Evolutionary conservation across 2,888 invertebrate species (phyloP), one percentile per base, ranked within the genome.

Genomic region (Pandemis cinnamomeana): DNA sequence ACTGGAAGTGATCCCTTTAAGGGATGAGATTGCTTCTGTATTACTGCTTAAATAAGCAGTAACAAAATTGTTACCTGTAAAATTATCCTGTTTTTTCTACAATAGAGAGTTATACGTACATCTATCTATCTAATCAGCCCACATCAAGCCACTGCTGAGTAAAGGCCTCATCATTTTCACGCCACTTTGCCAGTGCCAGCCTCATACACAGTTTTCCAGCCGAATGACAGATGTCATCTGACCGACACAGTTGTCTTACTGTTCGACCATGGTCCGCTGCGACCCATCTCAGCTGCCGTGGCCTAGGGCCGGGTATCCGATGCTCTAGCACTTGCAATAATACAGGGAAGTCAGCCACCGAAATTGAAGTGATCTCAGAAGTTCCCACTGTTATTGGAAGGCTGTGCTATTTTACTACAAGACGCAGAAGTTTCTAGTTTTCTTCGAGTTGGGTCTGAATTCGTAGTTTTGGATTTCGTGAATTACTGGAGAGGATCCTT

Each of bases 251-350:
- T 36, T 36, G 46, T 11, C 11, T 11, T 63, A 72, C 72, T 72
- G 72, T 48, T 68, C 13, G 0, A 20, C 0, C 15, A 5, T 11
- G 0, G 13, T 42, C 7, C 2, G 51, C 58, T 63, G 11, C 58
- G 10, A 5, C 1, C 48, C 27, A 8, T 10, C 41, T 51, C 58
- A 20, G 60, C 69, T 64, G 72, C 72, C 72, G 58, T 73, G 64
- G 72, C 69, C 72, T 46, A 63, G 27, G 42, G 41, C 61, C 48
- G 63, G 61, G 72, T 69, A 69, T 64, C 64, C 67, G 62, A 72
- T 68, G 63, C 55, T 20, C 20, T 48, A 46, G 72, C 61, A 42
- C 71, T 67, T 46, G 72, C 68, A 68, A 73, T 73, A 72, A 72
- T 53, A 69, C 53, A 51, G 41, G 61, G 41, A 61, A 61, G 60